Percentiles rank a stretch among this genome's conserved stretches.
Conservation (phyloP, 2,888 invertebrate genomes). For the Drosophila testacea region DNA sequence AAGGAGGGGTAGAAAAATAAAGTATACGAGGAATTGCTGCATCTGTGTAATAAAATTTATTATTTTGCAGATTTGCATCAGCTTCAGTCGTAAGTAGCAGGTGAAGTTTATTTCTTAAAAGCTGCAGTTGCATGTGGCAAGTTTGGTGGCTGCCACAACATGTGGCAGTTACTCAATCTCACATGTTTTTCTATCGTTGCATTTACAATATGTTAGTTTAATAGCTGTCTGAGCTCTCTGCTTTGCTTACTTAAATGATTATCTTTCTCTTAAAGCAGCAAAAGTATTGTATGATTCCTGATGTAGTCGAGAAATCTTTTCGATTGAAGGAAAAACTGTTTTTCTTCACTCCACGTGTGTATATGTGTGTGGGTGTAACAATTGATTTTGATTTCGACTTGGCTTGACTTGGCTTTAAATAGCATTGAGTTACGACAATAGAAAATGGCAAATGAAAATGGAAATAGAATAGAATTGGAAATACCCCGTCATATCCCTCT, state of each 20-base stretch:
- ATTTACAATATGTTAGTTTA: neutral
- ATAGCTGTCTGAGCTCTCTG: conserved; percentile 16
- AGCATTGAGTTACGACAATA: conserved; percentile 65
- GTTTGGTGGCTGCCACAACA: conserved; percentile 13
- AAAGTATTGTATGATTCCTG: conserved; percentile 15
- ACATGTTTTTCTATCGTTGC: conserved; percentile 1
- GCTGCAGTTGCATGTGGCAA: conserved; percentile 9
- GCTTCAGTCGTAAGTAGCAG: conserved; percentile 8
- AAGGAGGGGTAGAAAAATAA: neutral
- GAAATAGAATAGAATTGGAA: conserved; percentile 50
- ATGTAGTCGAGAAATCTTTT: conserved; percentile 1
- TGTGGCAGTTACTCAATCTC: conserved; percentile 7
- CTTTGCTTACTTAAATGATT: conserved; percentile 51
- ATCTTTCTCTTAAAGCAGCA: conserved; percentile 63
- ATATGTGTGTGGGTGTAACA: conserved; percentile 48
- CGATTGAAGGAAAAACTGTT: conserved; percentile 46
- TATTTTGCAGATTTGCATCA: conserved; percentile 13
- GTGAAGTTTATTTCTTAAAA: conserved; percentile 1
- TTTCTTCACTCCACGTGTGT: conserved; percentile 26
- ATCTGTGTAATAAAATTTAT: conserved; percentile 12
- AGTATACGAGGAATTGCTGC: neutral
- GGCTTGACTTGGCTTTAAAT: conserved; percentile 56
- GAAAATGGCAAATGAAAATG: conserved; percentile 46
- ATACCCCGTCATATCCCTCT: conserved; percentile 12
- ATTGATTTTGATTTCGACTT: conserved; percentile 71